Conservation (phyloP, 1,140 invertebrate species). For the Rhizoglyphus robini region DNA sequence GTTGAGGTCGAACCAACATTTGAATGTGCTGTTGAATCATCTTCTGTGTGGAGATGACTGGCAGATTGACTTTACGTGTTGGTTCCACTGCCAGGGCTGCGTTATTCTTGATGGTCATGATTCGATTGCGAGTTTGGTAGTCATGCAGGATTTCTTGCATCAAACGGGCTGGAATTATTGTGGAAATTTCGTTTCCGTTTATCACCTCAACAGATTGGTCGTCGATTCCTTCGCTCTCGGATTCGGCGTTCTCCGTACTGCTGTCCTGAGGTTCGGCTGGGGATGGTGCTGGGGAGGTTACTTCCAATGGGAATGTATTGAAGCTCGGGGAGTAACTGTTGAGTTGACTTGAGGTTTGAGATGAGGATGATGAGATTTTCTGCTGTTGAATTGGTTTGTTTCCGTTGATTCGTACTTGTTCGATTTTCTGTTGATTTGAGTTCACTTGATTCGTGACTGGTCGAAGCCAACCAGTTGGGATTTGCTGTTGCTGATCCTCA, state of each 20-base stretch:
- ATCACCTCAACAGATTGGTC: not conserved
- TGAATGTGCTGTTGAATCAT: not conserved
- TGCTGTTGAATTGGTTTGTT: not conserved
- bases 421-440: not conserved
- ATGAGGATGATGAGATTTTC: not conserved
- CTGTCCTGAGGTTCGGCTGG: not conserved
- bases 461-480: not conserved
- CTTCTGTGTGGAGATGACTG: not conserved
- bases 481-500: not conserved
- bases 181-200: not conserved
- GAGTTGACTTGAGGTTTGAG: not conserved
- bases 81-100: not conserved
- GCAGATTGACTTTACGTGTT: not conserved
- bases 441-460: not conserved
- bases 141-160: not conserved
- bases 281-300: not conserved
- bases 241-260: not conserved
- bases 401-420: not conserved
- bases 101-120: not conserved
- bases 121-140: not conserved
- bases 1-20: not conserved
- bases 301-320: constrained; percentile 3
- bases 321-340: not conserved
- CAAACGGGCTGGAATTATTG: not conserved
- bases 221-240: not conserved